Evolutionary conservation across 2,888 invertebrate genomes (phyloP).

Genomic region (Stictocephala bisonia): DNA sequence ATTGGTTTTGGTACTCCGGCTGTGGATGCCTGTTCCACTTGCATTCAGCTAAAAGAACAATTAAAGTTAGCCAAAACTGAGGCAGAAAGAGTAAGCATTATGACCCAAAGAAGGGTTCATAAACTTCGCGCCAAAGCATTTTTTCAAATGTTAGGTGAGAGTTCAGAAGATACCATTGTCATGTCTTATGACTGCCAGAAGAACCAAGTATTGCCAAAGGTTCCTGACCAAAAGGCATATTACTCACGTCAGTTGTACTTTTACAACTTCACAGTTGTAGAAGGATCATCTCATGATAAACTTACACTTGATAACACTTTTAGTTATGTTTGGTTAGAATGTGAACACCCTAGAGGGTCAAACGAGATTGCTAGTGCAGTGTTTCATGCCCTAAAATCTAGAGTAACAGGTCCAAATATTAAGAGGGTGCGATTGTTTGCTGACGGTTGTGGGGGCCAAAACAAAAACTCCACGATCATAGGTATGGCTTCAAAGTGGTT

Average conservation of each 20-base stretch:
- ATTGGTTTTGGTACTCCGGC: conserved; percentile 39
- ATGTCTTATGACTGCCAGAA: conserved; percentile 45
- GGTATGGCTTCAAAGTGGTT: conserved; percentile 48
- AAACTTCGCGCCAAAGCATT: neutral
- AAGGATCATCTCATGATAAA: conserved; percentile 21
- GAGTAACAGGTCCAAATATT: conserved; percentile 21
- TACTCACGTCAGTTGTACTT: conserved; percentile 47
- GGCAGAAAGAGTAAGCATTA: conserved; percentile 7
- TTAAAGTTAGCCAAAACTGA: neutral
- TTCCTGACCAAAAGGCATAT: conserved; percentile 44
- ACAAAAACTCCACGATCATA: conserved; percentile 53
- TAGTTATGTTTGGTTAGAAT: conserved; percentile 51
- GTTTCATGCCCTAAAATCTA: conserved; percentile 33
- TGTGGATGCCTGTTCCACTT: conserved; percentile 19
- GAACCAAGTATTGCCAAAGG: conserved; percentile 35
- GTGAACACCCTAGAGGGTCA: conserved; percentile 48
- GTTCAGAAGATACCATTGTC: neutral
- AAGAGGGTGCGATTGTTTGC: conserved; percentile 48
- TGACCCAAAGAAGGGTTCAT: conserved; percentile 6
- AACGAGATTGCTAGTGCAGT: conserved; percentile 51
- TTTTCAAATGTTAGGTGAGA: neutral
- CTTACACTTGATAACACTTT: conserved; percentile 38
- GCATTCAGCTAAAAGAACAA: neutral
- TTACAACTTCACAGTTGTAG: conserved; percentile 48
- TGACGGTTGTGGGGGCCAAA: conserved; percentile 53